Base-by-base conservation (phyloP, 2,797 vertebrate species). In the Chanos chanos region DNA sequence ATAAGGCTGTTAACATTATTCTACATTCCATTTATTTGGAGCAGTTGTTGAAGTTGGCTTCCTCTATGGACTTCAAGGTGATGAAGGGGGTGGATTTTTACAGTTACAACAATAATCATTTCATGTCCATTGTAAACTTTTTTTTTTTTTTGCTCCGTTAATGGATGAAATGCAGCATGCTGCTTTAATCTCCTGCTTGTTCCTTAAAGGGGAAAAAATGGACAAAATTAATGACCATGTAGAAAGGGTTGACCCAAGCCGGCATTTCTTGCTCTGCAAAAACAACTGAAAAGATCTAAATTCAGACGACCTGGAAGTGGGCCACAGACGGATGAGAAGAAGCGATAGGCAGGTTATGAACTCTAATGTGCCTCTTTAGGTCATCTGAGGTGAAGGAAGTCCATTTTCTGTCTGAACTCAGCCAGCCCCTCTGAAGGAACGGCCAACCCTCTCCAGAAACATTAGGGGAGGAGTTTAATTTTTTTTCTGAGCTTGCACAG, bases 21-120 rank as follows among this genome's bases (percentile, higher is more conserved):
- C 37, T 45, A 43, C 71, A 71, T 75, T 71, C 65, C 53, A 64
- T 64, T 68, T 65, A 65, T 71, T 53, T 68, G 65, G 47, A 71
- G 61, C 74, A 65, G 52, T 63, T 59, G 64, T 33, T 67, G 50
- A 67, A 67, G 41, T 66, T 71, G 64, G 68, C 68, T 44, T 45
- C 7, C n/a, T 59, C 44, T 48, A 30, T 41, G 50, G 58, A 52
- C 21, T 36, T 59, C 56, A 34, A 64, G 49, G 64, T 41, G 64
- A 67, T 61, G 47, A 50, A 67, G 49, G 62, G 64, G 55, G 33
- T 48, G 68, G 68, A 68, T 60, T 64, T 61, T 61, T 30, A 45
- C 63, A 60, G 63, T 63, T 59, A n/a, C 49, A 43, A 54, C 30
- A 39, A 51, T 53, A 68, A 44, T 61, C 53, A 64, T 41, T 27